Base-by-base conservation (phyloP, 37 sponge, comb jelly and placozoan species). In the Oscarella lobularis region DNA sequence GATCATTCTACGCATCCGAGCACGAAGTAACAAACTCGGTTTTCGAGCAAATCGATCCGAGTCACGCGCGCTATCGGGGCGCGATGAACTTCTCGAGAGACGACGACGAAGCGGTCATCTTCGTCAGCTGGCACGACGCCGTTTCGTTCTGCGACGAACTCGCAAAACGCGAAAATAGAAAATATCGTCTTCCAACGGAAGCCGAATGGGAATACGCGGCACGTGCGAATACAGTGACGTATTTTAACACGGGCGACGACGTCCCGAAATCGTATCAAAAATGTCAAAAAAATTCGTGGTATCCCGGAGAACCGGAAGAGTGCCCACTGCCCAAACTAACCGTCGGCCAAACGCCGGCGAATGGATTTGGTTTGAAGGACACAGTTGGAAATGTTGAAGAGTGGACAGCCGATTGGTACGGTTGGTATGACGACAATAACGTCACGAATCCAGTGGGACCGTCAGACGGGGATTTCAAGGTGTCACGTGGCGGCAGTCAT, bases 131-230 rank as follows among this genome's bases (percentile, higher is more conserved):
- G 71, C 31, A 68, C 30, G 71, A 68, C 6, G 71, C 71, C 33
- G n/a, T n/a, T 4, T 4, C 6, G 30, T 68, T 68, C 31, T 68
- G 71, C 30, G 4, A 68, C 33, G n/a, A 34, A 34, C 71, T 68
- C n/a, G 6, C n/a, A 32, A 34, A 20, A 14, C 33, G n/a, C 29
- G 71, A 68, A 5, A 68, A 68, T 35, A 4, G 71, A 35, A 68
- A 32, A 68, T 68, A 68, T 20, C 71, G 71, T 68, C 71, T 68
- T 32, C 71, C 71, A 4, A 68, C 71, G 4, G 71, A 68, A 68
- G 71, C 71, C 6, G 71, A 68, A 34, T 68, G 71, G 71, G 71
- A 68, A 34, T 68, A n/a, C 31, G 71, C 71, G 6, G 71, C 71
- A 4, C 6, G 71, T n/a, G 6, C 71, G 31, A 34, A 34, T 34